phyloP scores from a whole-genome alignment of 1,140 invertebrate species.

The Drosophila micromelanica region DNA sequence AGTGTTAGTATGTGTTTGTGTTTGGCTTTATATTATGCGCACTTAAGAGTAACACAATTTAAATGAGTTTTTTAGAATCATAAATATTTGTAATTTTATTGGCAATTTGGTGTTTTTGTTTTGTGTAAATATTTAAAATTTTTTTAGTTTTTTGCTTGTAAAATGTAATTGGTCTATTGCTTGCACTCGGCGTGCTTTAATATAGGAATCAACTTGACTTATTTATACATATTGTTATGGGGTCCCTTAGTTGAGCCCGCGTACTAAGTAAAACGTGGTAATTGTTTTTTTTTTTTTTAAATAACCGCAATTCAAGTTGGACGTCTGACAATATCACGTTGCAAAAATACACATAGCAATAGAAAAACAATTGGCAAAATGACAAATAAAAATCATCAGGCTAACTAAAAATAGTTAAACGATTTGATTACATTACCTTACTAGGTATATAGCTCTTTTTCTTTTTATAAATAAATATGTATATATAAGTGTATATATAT shows the following conservation, averaged over 20 bases:
- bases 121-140: constrained; percentile 42
- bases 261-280: constrained; percentile 32
- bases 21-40: constrained; percentile 22
- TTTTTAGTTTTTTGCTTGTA: constrained; percentile 37
- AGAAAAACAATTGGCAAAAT: constrained; percentile 39
- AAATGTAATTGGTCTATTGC: constrained; percentile 79
- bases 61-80: constrained; percentile 37
- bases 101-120: constrained; percentile 67
- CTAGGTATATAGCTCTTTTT: constrained; percentile 34
- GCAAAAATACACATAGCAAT: constrained; percentile 71
- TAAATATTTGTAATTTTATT: constrained; percentile 47
- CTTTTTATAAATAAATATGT: constrained; percentile 31
- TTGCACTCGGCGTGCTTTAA: constrained; percentile 62
- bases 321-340: constrained; percentile 80
- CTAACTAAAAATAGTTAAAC: constrained; percentile 76
- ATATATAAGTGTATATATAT: constrained; percentile 29
- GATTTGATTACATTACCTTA: constrained; percentile 44
- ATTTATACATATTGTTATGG: constrained; percentile 6
- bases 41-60: constrained; percentile 54
- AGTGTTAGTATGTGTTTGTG: constrained; percentile 10
- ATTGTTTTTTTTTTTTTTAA: constrained; percentile 40
- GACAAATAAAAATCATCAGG: constrained; percentile 64
- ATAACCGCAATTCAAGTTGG: constrained; percentile 80
- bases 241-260: constrained; percentile 6
- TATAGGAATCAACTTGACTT: constrained; percentile 75